These are phyloP conservation scores for Rhamphomyia laevipes DNA, from an alignment of 2,888 invertebrate species.

Conservation along the genomic window DNA sequence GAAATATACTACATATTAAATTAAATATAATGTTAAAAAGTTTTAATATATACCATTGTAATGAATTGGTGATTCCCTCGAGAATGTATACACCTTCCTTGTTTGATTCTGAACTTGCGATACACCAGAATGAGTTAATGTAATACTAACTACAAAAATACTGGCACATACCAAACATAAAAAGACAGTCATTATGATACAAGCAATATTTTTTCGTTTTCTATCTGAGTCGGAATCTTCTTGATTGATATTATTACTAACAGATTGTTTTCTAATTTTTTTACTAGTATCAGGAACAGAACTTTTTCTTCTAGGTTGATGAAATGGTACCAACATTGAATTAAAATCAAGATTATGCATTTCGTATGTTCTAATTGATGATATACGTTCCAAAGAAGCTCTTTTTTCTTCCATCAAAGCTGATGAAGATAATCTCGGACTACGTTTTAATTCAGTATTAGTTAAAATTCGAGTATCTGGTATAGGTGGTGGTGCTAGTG, in stretches of 20 bases:
- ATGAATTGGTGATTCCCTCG: slow-evolving; percentile 39
- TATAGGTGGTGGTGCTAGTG: slow-evolving; percentile 21
- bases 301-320: slow-evolving; percentile 31
- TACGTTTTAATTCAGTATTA: slow-evolving; percentile 35
- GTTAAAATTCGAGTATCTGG: slow-evolving; percentile 23
- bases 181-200: slow-evolving; percentile 59
- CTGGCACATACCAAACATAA: slow-evolving; percentile 60
- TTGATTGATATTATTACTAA: slow-evolving; percentile 38
- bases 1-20: neutral
- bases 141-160: slow-evolving; percentile 64
- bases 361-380: slow-evolving; percentile 32
- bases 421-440: slow-evolving; percentile 30
- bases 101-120: slow-evolving; percentile 50
- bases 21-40: slow-evolving; percentile 2
- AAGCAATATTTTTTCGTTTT: slow-evolving; percentile 55
- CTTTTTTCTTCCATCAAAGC: slow-evolving; percentile 35
- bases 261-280: slow-evolving; percentile 34
- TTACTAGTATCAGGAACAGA: slow-evolving; percentile 28
- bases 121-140: slow-evolving; percentile 60
- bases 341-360: slow-evolving; percentile 35
- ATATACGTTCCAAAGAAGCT: slow-evolving; percentile 34
- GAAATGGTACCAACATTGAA: slow-evolving; percentile 31
- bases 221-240: slow-evolving; percentile 50
- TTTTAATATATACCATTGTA: slow-evolving; percentile 30
- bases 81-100: slow-evolving; percentile 53